Evolutionary conservation across 2,888 invertebrate genomes (phyloP).

Genomic region (Andrena marginata): DNA sequence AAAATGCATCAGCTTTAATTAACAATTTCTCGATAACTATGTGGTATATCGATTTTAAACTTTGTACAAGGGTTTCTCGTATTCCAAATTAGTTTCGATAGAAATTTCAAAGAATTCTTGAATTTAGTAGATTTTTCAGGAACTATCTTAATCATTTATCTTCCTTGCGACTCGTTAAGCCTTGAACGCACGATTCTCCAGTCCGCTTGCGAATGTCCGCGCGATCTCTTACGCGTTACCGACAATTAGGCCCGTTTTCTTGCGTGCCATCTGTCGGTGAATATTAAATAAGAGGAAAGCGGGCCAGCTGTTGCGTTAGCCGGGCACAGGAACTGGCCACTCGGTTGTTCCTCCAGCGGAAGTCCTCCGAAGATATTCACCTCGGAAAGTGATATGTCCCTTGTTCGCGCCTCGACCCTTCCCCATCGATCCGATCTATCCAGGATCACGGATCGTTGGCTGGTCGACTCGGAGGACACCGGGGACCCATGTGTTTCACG

Average conservation of each 20-base stretch:
- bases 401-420: background rate
- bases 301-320: constrained; percentile 52
- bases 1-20: too few relatives aligned
- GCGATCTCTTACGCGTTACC: constrained; percentile 12
- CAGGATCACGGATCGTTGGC: background rate
- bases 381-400: constrained; percentile 49
- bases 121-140: too few relatives aligned
- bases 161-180: too few relatives aligned
- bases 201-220: too few relatives aligned
- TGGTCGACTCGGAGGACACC: background rate
- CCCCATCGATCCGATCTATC: background rate
- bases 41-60: too few relatives aligned
- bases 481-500: background rate
- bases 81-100: too few relatives aligned
- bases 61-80: too few relatives aligned
- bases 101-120: too few relatives aligned
- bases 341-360: constrained; percentile 54
- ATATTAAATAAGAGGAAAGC: constrained; percentile 65
- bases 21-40: too few relatives aligned
- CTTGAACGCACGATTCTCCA: too few relatives aligned
- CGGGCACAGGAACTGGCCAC: constrained; percentile 63
- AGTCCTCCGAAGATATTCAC: constrained; percentile 48
- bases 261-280: constrained; percentile 52
- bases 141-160: too few relatives aligned
- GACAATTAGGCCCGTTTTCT: constrained; percentile 15